Base-by-base conservation (phyloP, 2,113 vertebrate genomes). In the Dasyurus viverrinus region DNA sequence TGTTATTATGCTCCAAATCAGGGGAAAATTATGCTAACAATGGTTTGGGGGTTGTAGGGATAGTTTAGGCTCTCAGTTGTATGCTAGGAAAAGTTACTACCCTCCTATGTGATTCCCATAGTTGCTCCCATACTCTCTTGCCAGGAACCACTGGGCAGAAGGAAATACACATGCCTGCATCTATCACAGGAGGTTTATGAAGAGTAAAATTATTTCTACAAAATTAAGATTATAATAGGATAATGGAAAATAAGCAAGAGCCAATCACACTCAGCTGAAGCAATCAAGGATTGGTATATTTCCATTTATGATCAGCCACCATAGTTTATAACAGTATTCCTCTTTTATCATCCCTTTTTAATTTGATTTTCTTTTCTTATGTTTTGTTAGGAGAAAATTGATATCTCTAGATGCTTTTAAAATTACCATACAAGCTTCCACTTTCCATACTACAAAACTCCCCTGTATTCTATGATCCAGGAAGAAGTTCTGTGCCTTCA, bases 1-100 rank as follows among this genome's bases (percentile, higher is more conserved):
- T 84, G 1, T 14, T 36, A 76, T 76, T 84, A 84, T 42, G 19
- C 16, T 84, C 11, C 6, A 36, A 84, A 16, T 42, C 42, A 84
- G 7, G 7, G 68, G 68, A 84, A 84, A 84, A 42, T 42, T 1
- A 42, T 22, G 9, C 16, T 76, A n/a, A 42, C n/a, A 84, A 84
- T n/a, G 6, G 68, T 6, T 1, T 1, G 16, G 16, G 6, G 16
- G 16, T 42, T 2, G 14, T 2, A 3, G 6, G 36, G 16, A 2
- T 84, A n/a, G 36, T 42, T 84, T 84, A n/a, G 16, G 6, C 42
- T 42, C 36, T n/a, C 36, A 42, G 68, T 84, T n/a, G 12, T n/a
- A 7, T n/a, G 30, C 1, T 30, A n/a, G 16, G 36, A 84, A 84
- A 42, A n/a, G 14, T n/a, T 12, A 42, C 3, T 84, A 12, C 68